These are phyloP conservation scores for Melanotaenia duboulayi DNA, from an alignment of 2,113 vertebrate species.

Conservation along the genomic window DNA sequence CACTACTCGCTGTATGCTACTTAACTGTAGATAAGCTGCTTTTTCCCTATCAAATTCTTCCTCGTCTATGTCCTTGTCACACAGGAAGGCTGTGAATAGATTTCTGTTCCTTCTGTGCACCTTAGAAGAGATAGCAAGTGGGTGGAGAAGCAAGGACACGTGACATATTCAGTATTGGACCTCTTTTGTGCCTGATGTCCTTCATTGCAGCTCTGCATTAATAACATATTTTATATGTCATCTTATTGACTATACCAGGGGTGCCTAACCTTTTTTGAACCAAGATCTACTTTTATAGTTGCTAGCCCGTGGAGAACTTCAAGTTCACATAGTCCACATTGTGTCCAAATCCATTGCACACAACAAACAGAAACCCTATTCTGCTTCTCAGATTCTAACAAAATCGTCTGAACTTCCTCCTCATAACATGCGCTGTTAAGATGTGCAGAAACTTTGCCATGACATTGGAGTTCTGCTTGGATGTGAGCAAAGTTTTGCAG, in stretches of 20 bases:
- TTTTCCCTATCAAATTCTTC: slow-evolving; percentile 57
- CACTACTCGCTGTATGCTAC: not conserved
- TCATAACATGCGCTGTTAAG: too few species aligned
- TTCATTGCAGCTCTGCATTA: slow-evolving; percentile 1
- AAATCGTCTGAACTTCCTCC: too few species aligned
- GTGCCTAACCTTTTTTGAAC: too few species aligned
- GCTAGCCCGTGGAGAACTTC: too few species aligned
- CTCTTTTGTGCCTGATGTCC: not conserved
- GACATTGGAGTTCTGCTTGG: too few species aligned
- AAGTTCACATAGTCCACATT: too few species aligned
- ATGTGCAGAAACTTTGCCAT: too few species aligned
- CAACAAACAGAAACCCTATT: too few species aligned
- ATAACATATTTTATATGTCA: not conserved
- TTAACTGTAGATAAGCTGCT: slow-evolving; percentile 34
- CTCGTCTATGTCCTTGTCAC: slow-evolving; percentile 38
- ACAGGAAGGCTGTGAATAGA: slow-evolving; percentile 37
- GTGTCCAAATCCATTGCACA: too few species aligned
- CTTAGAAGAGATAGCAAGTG: slow-evolving; percentile 49
- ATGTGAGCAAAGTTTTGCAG: too few species aligned
- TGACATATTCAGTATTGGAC: slow-evolving; percentile 33
- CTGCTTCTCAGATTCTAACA: too few species aligned
- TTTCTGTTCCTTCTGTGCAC: slow-evolving; percentile 25
- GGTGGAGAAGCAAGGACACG: slow-evolving; percentile 30
- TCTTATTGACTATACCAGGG: not conserved
- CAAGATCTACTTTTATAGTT: too few species aligned